Base-by-base conservation (phyloP, 2,113 vertebrate genomes). In the Rafetus swinhoei region DNA sequence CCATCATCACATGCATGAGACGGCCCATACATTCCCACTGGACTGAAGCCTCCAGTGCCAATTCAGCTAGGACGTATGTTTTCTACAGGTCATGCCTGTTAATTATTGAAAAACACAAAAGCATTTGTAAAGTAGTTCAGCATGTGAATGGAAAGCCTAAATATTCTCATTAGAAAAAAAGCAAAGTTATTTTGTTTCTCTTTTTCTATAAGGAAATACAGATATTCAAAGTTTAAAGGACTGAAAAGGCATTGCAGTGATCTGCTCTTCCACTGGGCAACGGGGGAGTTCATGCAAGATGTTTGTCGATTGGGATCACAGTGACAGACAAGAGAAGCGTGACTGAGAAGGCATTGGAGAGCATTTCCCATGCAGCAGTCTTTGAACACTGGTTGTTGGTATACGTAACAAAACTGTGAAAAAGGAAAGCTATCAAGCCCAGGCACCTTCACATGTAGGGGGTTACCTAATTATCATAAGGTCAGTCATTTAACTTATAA, bases 151-250 rank as follows among this genome's bases (percentile, higher is more conserved):
- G 22, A 86, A 79, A 14, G 3, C 27, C 53, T 3, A 0, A 0
- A 54, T 12, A 1, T 1, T 86, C 54, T 25, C 1, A 7, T 27
- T 60, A 5, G 53, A 45, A 45, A 45, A 45, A 45, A 45, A 45
- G 5, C n/a, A 1, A 60, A 55, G 1, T 0, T 7, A 0, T 8
- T 84, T 59, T 15, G 14, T 4, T 45, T 69, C 32, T 69, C 50
- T 1, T 35, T 79, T 2, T 3, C 2, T 3, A 0, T 55, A 82
- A 55, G 12, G 29, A 88, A 80, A 81, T 1, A 0, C 3, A 80
- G 2, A 4, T 82, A 21, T 24, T 32, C n/a, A 76, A 87, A 92
- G 50, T 10, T 77, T 79, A 82, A 53, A 82, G 24, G 1, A 27
- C 27, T 55, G 9, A 18, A 57, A 82, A 82, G 89, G 52, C 1